Base-by-base conservation (phyloP, 1,140 invertebrate genomes). In the Ephestia elutella region DNA sequence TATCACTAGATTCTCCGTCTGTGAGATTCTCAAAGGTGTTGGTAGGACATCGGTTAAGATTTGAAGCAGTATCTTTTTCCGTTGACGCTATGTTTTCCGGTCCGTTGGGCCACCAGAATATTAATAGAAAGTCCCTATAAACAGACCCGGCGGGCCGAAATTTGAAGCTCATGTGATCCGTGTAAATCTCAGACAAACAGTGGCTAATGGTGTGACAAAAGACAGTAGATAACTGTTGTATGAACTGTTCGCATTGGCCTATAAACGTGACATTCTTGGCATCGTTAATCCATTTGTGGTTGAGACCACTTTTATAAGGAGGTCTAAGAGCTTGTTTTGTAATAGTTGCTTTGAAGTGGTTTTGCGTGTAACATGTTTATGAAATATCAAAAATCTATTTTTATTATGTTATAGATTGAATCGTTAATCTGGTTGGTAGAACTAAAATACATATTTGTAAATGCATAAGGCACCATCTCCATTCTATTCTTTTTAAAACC, bases 31-130 rank as follows among this genome's bases (percentile, higher is more conserved):
- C 50, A 51, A 21, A 53, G 56, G 49, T 53, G 55, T 51, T 56
- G 35, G 44, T 54, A 60, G 54, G 54, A 54, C 51, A 56, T 35
- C 19, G 54, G 49, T 25, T 35, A 38, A 44, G 25, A 20, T 63
- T 57, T 50, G 49, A 32, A 54, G 50, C 20, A 20, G 18, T 18
- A 7, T 20, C 38, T 59, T 68, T 66, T 69, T 57, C 54, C 59
- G 54, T 62, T 54, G 51, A 59, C 54, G 38, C 38, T 44, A 15
- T 44, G 49, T 49, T 66, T 66, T 73, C 71, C 71, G 71, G 68
- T 65, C 63, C 57, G 60, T 57, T 57, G 49, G 53, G 25, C 61
- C 54, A 19, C 9, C 51, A 57, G 71, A 71, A 74, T 74, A 74
- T 69, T 69, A 74, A 71, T 74, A 59, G 35, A 68, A 51, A 56